Conservation (phyloP, 2,888 invertebrate species). For the Emmelina monodactyla region DNA sequence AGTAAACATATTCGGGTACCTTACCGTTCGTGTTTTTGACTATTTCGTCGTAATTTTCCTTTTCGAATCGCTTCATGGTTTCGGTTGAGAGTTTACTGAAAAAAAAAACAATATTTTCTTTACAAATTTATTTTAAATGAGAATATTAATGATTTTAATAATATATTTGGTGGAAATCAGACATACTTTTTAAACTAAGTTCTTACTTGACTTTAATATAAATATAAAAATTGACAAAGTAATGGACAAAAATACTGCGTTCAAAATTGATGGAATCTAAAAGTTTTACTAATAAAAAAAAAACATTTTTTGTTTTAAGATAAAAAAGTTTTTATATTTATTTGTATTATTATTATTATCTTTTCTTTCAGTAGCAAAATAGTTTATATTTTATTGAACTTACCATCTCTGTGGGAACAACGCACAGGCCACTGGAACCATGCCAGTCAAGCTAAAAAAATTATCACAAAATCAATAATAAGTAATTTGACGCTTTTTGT, state of each 20-base stretch:
- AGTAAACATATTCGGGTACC: slow-evolving; percentile 79
- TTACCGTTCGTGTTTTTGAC: slow-evolving; percentile 70
- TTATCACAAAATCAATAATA: slow-evolving; percentile 2
- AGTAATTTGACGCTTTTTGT: no score
- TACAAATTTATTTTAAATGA: slow-evolving; percentile 3
- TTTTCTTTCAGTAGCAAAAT: no score
- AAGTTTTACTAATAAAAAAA: no score
- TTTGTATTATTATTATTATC: no score
- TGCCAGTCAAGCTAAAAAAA: slow-evolving; percentile 75
- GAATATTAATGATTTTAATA: not conserved
- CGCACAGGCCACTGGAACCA: slow-evolving; percentile 89
- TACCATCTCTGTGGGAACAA: slow-evolving; percentile 88
- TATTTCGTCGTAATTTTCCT: slow-evolving; percentile 74
- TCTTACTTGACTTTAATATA: no score
- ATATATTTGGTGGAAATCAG: slow-evolving; percentile 5
- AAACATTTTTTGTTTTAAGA: no score
- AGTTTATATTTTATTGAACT: slow-evolving; percentile 25
- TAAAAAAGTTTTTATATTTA: no score
- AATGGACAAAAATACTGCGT: no score
- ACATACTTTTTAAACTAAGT: no score
- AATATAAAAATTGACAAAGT: no score
- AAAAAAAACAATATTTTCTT: slow-evolving; percentile 24
- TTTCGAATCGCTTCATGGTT: slow-evolving; percentile 77
- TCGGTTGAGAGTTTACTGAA: slow-evolving; percentile 74
- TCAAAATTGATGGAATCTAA: no score